Percentiles rank a stretch among this genome's conserved stretches.
phyloP scores from a whole-genome alignment of 35 echinoderm and acorn worm species.

The Diadema setosum region DNA sequence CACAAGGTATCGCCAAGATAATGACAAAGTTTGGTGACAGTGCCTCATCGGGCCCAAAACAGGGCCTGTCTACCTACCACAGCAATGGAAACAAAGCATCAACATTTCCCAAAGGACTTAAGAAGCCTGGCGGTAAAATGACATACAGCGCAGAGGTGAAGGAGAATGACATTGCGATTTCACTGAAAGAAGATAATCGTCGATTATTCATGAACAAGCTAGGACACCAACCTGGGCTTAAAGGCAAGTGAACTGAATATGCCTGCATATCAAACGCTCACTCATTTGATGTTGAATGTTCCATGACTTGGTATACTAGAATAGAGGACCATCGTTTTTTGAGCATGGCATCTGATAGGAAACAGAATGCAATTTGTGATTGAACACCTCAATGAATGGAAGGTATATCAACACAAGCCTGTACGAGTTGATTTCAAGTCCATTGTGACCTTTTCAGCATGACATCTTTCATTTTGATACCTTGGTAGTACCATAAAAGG shows the following conservation, averaged over 20 bases:
- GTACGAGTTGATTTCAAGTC: too few species aligned
- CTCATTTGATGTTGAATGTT: too few species aligned
- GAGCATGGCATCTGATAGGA: too few species aligned
- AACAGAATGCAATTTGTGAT: too few species aligned
- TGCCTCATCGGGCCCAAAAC: not conserved
- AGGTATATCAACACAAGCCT: too few species aligned
- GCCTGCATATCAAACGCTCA: too few species aligned
- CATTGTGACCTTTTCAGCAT: too few species aligned
- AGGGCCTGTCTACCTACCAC: not conserved
- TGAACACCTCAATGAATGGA: too few species aligned
- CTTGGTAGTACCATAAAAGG: too few species aligned
- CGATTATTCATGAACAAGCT: slow-evolving; percentile 2
- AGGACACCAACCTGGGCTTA: not conserved
- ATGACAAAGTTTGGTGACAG: not conserved
- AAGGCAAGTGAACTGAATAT: slow-evolving; percentile 3
- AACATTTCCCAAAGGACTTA: not conserved
- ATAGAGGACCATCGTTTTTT: too few species aligned
- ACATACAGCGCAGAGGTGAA: not conserved
- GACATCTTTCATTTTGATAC: too few species aligned
- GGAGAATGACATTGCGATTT: not conserved
- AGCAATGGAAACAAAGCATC: not conserved
- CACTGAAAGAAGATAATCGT: not conserved
- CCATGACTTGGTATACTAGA: too few species aligned
- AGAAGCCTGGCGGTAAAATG: not conserved
- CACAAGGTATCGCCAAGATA: not conserved